phyloP scores from a whole-genome alignment of 2,113 vertebrate genomes.

The Limnothrissa miodon region DNA sequence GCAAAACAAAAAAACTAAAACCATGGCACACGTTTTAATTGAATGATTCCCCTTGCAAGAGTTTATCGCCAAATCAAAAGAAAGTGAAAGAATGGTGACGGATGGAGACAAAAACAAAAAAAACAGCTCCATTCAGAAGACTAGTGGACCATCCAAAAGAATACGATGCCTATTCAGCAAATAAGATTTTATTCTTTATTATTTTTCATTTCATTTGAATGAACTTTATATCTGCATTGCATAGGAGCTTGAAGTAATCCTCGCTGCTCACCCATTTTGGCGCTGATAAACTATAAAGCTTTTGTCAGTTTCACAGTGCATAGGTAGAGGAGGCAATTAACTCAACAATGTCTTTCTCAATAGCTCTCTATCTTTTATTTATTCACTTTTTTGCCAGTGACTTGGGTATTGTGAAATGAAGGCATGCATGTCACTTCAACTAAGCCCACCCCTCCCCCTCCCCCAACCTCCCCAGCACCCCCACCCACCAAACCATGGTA shows the following conservation, averaged over 20 bases:
- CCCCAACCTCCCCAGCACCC: too few species aligned
- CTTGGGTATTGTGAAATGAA: neutral
- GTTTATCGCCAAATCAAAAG: constrained; percentile 7
- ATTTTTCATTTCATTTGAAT: constrained; percentile 4
- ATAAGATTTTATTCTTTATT: neutral
- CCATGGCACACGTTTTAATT: neutral
- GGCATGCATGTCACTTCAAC: neutral
- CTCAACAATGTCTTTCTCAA: constrained; percentile 2
- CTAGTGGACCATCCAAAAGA: neutral
- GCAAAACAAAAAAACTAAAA: neutral
- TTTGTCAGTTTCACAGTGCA: constrained; percentile 5
- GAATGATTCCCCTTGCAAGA: neutral
- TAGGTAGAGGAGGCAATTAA: constrained; percentile 16
- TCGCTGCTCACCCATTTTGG: neutral
- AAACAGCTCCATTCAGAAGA: neutral
- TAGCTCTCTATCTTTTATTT: neutral
- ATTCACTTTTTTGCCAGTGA: constrained; percentile 9
- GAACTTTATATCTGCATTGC: constrained; percentile 2
- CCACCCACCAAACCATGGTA: neutral
- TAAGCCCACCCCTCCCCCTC: neutral
- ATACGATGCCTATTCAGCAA: neutral
- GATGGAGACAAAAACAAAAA: constrained; percentile 7
- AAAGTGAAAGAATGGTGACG: neutral
- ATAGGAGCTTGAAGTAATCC: neutral
- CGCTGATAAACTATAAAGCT: neutral